Evolutionary conservation across 2,113 vertebrate species (phyloP), one percentile per base, ranked within the genome.

Genomic region (Odocoileus hemionus): DNA sequence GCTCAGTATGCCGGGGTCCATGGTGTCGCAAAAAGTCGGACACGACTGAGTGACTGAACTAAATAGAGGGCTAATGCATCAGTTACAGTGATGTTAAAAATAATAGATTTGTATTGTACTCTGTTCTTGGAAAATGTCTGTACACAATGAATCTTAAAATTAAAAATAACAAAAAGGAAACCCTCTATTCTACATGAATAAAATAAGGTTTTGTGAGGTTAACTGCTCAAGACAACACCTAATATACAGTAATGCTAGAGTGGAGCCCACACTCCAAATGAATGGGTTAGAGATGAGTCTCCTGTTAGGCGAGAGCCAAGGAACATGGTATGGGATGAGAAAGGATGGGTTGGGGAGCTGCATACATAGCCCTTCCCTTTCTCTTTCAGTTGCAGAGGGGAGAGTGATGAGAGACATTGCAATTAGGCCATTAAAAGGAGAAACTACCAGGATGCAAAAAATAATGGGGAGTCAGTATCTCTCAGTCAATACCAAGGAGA

Each of bases 51-150:
- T 0, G 30, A 7, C 15, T 64, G 14, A 64, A 16, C 60, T 33
- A 33, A 64, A 61, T 33, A 33, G 60, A 67, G 33, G 61, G 33
- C 64, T 67, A n/a, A 36, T 21, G 7, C 3, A 74, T 57, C 52
- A 76, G 25, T 36, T 23, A 79, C 25, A 55, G 79, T 67, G n/a
- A 55, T 76, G 28, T 76, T 82, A 89, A 91, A 76, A 96, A 86
- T 52, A 67, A 26, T 39, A 33, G 12, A 43, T 57, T 45, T 47
- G 30, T 50, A 78, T 25, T 36, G 2, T 74, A 16, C 21, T 76
- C 21, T 57, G 43, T 45, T 74, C 16, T 76, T 82, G 67, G 39
- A 58, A 90, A 92, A 86, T 55, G 13, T 3, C 6, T 96, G 52
- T 92, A 43, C 28, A 91, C 36, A 50, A 33, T 94, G 17, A 21